These are phyloP conservation scores for Lampris incognitus DNA, from an alignment of 2,113 vertebrate species.

Conservation along the genomic window DNA sequence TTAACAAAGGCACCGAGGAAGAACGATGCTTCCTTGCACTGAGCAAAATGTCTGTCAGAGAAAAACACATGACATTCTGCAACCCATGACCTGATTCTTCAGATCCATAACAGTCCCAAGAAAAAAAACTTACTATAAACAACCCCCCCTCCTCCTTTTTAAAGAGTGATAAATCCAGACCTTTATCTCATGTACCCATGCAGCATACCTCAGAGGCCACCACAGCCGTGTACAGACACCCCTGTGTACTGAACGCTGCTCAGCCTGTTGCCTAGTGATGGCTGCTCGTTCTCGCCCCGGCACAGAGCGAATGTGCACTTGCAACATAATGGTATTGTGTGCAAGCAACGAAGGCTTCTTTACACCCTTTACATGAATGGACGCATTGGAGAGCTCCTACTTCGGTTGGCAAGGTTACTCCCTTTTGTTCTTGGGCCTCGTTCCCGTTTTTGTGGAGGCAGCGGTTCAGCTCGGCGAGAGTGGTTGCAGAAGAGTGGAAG, in stretches of 20 bases:
- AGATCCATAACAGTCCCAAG: not conserved
- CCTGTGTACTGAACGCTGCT: slow-evolving; percentile 55
- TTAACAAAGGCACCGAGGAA: too few species aligned
- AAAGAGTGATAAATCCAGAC: slow-evolving; percentile 7
- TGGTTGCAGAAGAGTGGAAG: not conserved
- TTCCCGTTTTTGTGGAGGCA: slow-evolving; percentile 41
- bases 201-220: slow-evolving; percentile 42
- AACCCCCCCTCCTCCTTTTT: too few species aligned
- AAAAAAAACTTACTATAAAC: slow-evolving; percentile 16
- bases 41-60: too few species aligned
- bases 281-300: slow-evolving; percentile 44
- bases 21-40: too few species aligned
- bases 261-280: slow-evolving; percentile 77
- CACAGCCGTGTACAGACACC: slow-evolving; percentile 2
- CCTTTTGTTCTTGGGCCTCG: slow-evolving; percentile 55
- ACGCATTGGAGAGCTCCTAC: slow-evolving; percentile 63
- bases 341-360: slow-evolving; percentile 51
- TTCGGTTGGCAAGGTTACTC: slow-evolving; percentile 61
- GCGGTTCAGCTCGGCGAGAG: slow-evolving; percentile 39
- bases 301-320: slow-evolving; percentile 49
- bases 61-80: too few species aligned
- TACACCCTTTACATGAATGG: slow-evolving; percentile 67
- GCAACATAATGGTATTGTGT: slow-evolving; percentile 48
- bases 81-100: not conserved
- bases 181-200: slow-evolving; percentile 43